Evolutionary conservation across 2,888 invertebrate genomes (phyloP).

Genomic region (Tetheella fluctuosa): DNA sequence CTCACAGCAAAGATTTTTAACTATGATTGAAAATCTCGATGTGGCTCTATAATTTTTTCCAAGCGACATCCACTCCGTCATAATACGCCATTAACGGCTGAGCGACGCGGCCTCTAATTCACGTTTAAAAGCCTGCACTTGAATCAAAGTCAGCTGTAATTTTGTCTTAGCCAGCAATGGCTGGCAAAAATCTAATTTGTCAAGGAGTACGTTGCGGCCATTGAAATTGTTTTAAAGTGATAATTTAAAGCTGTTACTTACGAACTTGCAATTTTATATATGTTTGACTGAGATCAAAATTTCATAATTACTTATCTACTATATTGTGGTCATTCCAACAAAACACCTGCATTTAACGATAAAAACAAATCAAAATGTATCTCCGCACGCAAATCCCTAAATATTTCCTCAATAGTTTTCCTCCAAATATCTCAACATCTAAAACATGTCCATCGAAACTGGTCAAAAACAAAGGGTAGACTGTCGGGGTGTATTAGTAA

Average conservation of each 20-base stretch:
- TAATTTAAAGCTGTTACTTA: conserved; percentile 13
- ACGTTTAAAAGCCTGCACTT: conserved; percentile 83
- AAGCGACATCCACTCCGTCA: conserved; percentile 74
- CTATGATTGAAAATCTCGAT: conserved; percentile 47
- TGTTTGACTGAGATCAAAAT: too few relatives aligned
- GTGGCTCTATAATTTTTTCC: conserved; percentile 72
- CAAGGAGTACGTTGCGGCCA: conserved; percentile 70
- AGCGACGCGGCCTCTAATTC: conserved; percentile 79
- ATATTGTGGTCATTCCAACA: background rate
- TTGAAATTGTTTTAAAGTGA: conserved; percentile 43
- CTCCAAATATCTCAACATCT: background rate
- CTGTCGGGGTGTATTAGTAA: conserved; percentile 54
- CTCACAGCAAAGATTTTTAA: conserved; percentile 11
- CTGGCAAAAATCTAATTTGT: conserved; percentile 82
- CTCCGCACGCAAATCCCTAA: background rate
- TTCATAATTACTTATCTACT: background rate
- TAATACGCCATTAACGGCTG: conserved; percentile 80
- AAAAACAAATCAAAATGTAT: background rate
- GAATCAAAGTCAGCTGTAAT: conserved; percentile 80
- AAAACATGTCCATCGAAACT: conserved; percentile 25
- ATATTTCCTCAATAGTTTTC: background rate
- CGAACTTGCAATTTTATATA: background rate
- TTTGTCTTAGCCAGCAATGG: conserved; percentile 79
- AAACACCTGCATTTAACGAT: background rate
- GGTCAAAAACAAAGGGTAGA: conserved; percentile 42